Conservation (phyloP, 2,797 vertebrate species). For the Eupleurogrammus muticus region DNA sequence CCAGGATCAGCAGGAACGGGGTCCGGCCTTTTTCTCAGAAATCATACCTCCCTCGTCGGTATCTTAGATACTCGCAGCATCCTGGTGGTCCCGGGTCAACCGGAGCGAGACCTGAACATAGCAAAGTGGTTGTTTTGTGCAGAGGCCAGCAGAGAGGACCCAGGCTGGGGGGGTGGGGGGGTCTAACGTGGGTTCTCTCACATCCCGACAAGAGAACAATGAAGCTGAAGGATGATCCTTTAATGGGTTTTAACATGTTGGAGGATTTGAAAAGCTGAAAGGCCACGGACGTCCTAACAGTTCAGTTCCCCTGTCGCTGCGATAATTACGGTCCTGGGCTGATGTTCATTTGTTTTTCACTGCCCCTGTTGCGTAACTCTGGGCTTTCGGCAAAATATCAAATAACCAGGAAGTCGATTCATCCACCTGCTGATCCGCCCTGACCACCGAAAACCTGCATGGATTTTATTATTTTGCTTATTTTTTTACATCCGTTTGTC, state of each 20-base stretch:
- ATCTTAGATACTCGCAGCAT: background rate
- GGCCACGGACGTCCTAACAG: background rate
- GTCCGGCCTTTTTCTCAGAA: constrained; percentile 6
- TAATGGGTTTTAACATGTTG: background rate
- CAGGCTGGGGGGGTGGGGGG: constrained; percentile 2
- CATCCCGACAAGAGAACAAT: background rate
- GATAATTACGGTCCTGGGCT: background rate
- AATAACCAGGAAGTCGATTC: too few species aligned
- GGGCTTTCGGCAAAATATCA: too few species aligned
- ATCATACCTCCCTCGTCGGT: constrained; percentile 27
- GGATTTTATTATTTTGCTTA: too few species aligned
- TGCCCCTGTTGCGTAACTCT: too few species aligned
- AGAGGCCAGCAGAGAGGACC: constrained; percentile 14
- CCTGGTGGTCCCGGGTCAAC: constrained; percentile 35
- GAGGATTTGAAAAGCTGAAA: background rate
- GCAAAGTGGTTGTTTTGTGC: background rate
- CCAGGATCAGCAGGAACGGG: constrained; percentile 33
- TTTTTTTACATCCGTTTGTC: too few species aligned
- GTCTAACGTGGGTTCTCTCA: background rate
- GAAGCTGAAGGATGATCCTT: constrained; percentile 1
- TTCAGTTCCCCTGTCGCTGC: background rate
- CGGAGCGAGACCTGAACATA: constrained; percentile 12
- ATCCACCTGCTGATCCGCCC: too few species aligned
- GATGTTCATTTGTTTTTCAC: background rate
- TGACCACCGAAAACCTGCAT: too few species aligned